Conservation (phyloP, 1,140 invertebrate genomes). For the Neotoxoptera formosana region DNA sequence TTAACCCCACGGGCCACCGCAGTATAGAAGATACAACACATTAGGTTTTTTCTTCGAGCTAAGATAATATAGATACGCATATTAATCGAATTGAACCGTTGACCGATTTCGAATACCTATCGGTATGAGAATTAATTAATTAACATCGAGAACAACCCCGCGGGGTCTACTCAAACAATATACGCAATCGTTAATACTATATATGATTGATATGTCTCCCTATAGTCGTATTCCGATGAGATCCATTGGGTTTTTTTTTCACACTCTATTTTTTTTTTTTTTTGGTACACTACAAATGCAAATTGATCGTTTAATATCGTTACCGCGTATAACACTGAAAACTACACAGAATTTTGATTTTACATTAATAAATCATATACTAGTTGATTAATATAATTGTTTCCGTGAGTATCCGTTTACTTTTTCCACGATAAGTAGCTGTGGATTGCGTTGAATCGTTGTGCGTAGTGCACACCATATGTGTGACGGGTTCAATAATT, state of each 20-base stretch:
- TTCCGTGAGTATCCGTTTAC: no score
- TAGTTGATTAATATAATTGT: no score
- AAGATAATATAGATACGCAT: neutral
- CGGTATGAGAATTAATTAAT: neutral
- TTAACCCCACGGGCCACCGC: no score
- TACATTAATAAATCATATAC: no score
- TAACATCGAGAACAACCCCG: neutral
- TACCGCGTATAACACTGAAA: neutral
- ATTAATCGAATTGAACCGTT: neutral
- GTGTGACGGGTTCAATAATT: neutral
- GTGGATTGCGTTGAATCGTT: no score
- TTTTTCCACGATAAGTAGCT: no score
- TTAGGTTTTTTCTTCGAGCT: neutral
- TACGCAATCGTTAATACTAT: neutral
- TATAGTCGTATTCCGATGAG: neutral
- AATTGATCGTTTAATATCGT: neutral
- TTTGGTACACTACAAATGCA: neutral
- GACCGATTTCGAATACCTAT: neutral
- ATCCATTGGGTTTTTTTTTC: neutral
- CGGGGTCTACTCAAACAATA: neutral
- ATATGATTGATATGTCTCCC: neutral
- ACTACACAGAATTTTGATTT: no score
- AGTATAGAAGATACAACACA: no score
- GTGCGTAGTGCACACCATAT: neutral
- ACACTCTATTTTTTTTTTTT: neutral